Base-by-base conservation (phyloP, 2,888 invertebrate genomes). In the Poecilobothrus nobilitatus region DNA sequence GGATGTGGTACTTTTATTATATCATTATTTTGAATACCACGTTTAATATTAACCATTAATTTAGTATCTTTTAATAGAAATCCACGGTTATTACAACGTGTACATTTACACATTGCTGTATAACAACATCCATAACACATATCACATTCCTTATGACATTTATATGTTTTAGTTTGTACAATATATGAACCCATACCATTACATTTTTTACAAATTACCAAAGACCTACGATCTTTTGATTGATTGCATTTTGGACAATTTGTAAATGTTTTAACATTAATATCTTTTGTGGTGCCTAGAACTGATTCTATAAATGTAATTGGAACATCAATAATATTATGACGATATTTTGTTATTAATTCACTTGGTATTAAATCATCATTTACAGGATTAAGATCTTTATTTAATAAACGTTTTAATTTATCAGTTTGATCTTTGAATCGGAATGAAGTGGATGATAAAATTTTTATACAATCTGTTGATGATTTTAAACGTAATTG, bases 161-260 rank as follows among this genome's bases (percentile, higher is more conserved):
- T 74, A 27, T 72, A 76, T 1, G 75, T 76, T 2, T 74, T 41
- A 1, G 76, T 76, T 44, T 74, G 78, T 21, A 74, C 74, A 2
- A 74, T 74, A 5, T 77, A 70, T 63, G 76, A 76, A 0, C 80
- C 80, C 0, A 76, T 78, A 12, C 80, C 80, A 37, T 77, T 77
- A 69, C 80, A 80, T n/a, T 77, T 78, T 1, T 77, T 74, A 62
- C 80, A 80, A 4, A 75, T 73, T 71, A 79, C 79, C 15, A 77
- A 74, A 41, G 75, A 73, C 8, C 74, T 72, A 1, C 76, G 75
- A 62, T 74, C 74, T 34, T 75, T 72, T 53, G 75, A 76, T 5
- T 79, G 79, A 62, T 76, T 76, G 68, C 80, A 81, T n/a, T 67
- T 70, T 0, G 76, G 76, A 53, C 80, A 80, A 65, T 78, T 78